phyloP scores from a whole-genome alignment of 1,140 invertebrate species.

The Halictus rubicundus region DNA sequence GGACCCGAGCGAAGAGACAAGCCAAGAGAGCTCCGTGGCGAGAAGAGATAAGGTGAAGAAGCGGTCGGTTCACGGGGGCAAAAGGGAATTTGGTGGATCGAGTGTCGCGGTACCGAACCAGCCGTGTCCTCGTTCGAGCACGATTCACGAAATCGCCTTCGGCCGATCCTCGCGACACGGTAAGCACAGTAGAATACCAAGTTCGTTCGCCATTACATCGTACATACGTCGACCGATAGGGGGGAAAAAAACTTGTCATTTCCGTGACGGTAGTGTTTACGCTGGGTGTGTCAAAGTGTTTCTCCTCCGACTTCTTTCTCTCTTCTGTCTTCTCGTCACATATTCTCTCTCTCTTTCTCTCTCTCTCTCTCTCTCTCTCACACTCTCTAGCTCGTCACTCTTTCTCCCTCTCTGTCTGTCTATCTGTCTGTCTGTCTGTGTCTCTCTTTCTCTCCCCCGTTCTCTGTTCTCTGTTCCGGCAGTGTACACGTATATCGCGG shows the following conservation, averaged over 20 bases:
- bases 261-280: constrained; percentile 64
- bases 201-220: constrained; percentile 41
- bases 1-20: constrained; percentile 46
- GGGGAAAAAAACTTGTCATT: constrained; percentile 39
- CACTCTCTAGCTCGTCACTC: too few relatives aligned
- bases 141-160: constrained; percentile 42
- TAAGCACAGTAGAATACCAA: constrained; percentile 42
- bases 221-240: constrained; percentile 17
- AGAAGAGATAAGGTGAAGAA: constrained; percentile 45
- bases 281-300: constrained; percentile 71
- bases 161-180: constrained; percentile 46
- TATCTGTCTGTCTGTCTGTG: too few relatives aligned
- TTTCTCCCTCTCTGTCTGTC: too few relatives aligned
- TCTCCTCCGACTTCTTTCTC: constrained; percentile 26
- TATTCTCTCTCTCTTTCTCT: too few relatives aligned
- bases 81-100: constrained; percentile 50
- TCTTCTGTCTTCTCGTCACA: constrained; percentile 1
- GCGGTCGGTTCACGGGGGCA: constrained; percentile 16
- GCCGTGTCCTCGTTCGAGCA: constrained; percentile 34
- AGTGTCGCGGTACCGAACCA: constrained; percentile 55
- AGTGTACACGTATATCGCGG: constrained; percentile 3
- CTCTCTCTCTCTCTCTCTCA: too few relatives aligned
- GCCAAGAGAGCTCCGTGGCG: constrained; percentile 34
- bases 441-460: too few relatives aligned
- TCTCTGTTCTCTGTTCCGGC: constrained; percentile 20